Evolutionary conservation across 2,888 invertebrate genomes (phyloP).

Genomic region (Oscheius onirici): DNA sequence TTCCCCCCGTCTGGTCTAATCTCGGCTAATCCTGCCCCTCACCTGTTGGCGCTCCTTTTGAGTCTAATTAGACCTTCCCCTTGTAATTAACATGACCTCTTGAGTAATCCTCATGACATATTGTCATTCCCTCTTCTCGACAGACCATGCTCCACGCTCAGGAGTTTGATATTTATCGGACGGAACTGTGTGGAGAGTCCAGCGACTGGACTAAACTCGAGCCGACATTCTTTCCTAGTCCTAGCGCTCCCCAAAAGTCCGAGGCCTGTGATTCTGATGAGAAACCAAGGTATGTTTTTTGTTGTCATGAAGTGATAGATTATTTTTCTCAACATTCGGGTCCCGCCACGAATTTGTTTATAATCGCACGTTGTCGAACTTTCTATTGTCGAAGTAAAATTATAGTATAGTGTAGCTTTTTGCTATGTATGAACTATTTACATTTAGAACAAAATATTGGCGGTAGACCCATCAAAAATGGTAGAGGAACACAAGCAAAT

Average conservation of each 20-base stretch:
- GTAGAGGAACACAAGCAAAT: too few species aligned
- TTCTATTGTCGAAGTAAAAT: too few species aligned
- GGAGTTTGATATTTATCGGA: conserved; percentile 13
- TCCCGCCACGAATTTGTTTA: too few species aligned
- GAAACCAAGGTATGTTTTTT: conserved; percentile 8
- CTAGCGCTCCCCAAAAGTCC: too few species aligned
- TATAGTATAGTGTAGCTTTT: too few species aligned
- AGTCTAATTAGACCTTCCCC: neutral
- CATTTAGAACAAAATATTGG: too few species aligned
- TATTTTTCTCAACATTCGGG: too few species aligned
- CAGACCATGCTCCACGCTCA: neutral
- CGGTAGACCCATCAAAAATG: too few species aligned
- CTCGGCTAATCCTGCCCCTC: conserved; percentile 14
- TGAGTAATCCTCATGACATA: neutral
- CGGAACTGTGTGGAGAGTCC: conserved; percentile 23
- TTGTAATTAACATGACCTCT: conserved; percentile 21
- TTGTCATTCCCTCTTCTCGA: neutral
- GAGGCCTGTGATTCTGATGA: neutral
- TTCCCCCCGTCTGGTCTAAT: neutral
- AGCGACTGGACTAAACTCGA: conserved; percentile 19
- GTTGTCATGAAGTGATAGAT: too few species aligned
- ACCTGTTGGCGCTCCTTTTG: conserved; percentile 2
- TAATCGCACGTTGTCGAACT: too few species aligned
- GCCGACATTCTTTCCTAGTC: neutral
- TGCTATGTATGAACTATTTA: too few species aligned